Evolutionary conservation across 1,140 invertebrate genomes (phyloP), one percentile per base, ranked within the genome.

Genomic region (Drosophila paulistorum): DNA sequence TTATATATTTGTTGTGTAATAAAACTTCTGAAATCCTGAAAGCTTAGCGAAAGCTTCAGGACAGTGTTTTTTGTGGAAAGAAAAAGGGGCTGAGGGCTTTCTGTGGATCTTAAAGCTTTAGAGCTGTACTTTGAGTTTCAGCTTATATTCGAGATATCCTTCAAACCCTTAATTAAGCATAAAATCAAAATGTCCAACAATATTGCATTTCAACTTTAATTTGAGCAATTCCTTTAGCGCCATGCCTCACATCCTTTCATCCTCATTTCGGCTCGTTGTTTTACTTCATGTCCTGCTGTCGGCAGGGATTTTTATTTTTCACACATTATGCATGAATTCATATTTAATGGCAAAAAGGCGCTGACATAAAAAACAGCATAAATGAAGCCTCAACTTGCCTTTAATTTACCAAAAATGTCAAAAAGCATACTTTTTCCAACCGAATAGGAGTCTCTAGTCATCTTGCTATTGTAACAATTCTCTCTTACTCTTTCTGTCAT

Each of bases 321-420:
- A 70, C 54, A 70, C 42, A 65, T 81, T 69, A 35, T 74, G 81
- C 77, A 77, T 71, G 77, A 84, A 77, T 84, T 79, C 76, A 84
- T 77, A 64, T 79, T 62, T 74, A 82, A 84, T 77, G 77, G 67
- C 37, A 39, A 81, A 71, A 73, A 86, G 71, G 75, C 82, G 68
- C 65, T 55, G 42, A 57, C 26, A 42, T 10, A 26, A 10, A 65
- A 9, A 66, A 61, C 41, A 35, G 13, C 54, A 60, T 20, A 48
- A 59, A 63, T 54, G 69, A 58, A 75, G 33, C 65, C 13, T 51
- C 63, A 78, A 72, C 68, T 83, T 80, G 77, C 84, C 84, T 87
- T 83, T 78, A 89, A 89, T 89, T 87, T 83, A 54, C 42, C 60
- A 87, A 87, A 87, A 87, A 80, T 80, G 79, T 89, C 74, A 89